A percentile compares a stretch with the other conserved stretches of the same genome.
Evolutionary conservation across 1,140 invertebrate species (phyloP).

Genomic region (Anoplophora glabripennis): DNA sequence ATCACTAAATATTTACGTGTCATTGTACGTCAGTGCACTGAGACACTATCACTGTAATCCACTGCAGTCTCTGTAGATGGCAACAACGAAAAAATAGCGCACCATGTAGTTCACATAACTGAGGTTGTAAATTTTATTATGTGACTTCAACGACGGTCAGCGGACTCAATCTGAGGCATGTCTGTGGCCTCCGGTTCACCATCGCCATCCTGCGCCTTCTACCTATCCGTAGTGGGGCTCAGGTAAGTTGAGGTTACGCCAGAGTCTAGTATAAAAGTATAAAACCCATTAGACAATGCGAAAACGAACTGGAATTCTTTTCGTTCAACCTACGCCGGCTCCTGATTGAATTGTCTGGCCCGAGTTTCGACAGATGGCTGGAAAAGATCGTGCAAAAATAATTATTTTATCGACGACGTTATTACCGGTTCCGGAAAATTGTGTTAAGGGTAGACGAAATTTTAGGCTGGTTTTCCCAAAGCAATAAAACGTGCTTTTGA

Average conservation of each 20-base stretch:
- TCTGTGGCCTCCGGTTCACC: not conserved
- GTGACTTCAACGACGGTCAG: not conserved
- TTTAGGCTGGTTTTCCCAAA: too few species aligned
- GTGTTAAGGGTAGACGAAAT: too few species aligned
- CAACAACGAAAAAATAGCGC: not conserved
- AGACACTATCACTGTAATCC: not conserved
- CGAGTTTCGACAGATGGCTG: too few species aligned
- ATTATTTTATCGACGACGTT: too few species aligned
- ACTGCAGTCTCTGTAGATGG: not conserved
- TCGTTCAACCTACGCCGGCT: too few species aligned
- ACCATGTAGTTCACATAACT: slow-evolving; percentile 13
- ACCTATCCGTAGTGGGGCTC: slow-evolving; percentile 10
- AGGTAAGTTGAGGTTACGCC: not conserved
- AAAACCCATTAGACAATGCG: too few species aligned
- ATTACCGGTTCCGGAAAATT: too few species aligned
- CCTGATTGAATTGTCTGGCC: too few species aligned
- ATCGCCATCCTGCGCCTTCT: slow-evolving; percentile 10
- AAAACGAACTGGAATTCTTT: too few species aligned
- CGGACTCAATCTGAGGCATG: slow-evolving; percentile 6
- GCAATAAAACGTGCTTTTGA: too few species aligned
- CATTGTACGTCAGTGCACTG: not conserved
- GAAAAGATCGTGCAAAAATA: too few species aligned
- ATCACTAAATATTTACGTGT: slow-evolving; percentile 3
- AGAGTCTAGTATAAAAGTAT: too few species aligned
- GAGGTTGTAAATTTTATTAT: not conserved